Evolutionary conservation across 2,888 invertebrate species (phyloP), one percentile per base, ranked within the genome.

Genomic region (Torymus auratus): DNA sequence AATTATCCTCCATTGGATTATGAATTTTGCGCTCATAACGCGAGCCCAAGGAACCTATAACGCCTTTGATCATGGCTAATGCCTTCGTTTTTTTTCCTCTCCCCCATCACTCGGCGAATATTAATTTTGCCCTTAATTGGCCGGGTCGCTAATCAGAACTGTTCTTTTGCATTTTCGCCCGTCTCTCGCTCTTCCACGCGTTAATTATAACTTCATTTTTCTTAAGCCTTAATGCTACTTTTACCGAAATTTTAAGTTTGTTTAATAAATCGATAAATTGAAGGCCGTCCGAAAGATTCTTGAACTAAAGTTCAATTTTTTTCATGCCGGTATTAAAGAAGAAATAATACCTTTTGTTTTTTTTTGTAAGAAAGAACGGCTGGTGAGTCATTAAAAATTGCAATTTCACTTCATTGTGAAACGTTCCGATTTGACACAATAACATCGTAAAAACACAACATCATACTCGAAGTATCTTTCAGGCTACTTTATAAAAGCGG

Each of bases 61-160:
- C 12, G 62, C 50, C 73, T 73, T 79, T 73, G 68, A 79, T 73
- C 73, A 41, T 56, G 20, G 58, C 58, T 71, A 64, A 68, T 61
- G 15, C 70, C 50, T 50, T 70, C 64, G 28, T 28, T 72, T 67
- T 67, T 72, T 28, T 28, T 28, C 3, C 28, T 28, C 28, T 28
- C 28, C 14, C 15, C n/a, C 68, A 15, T 72, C 68, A 1, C 58
- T 60, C 41, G 4, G 23, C 55, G 20, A 68, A 17, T 73, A 62
- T 55, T 72, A 61, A 72, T 73, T 73, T 55, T 4, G 17, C 20
- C 52, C 65, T 56, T 50, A 71, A 78, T 58, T 56, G 60, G 12
- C 23, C 20, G 4, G 28, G 4, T 41, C n/a, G 62, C 70, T 62
- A 75, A 67, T 67, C 52, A 58, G 23, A 65, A 58, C 15, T 64